Conservation (phyloP, 2,797 vertebrate genomes). For the Crenuchus spilurus region DNA sequence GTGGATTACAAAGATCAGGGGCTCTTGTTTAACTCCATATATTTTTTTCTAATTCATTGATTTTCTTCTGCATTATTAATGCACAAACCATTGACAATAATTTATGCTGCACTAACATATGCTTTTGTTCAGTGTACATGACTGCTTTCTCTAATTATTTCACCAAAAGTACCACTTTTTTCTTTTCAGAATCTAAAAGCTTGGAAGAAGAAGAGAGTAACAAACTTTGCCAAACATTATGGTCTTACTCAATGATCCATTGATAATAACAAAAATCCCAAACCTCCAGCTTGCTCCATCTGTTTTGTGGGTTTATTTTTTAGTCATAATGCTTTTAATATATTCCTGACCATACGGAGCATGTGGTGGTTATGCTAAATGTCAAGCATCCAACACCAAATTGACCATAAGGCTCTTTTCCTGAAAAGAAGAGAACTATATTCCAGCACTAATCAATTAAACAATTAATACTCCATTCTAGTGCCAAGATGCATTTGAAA, state of each 20-base stretch:
- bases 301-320: conserved; percentile 5
- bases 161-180: too few relatives aligned
- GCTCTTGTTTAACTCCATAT: background rate
- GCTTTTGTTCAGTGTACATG: background rate
- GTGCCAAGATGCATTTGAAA: background rate
- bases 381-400: background rate
- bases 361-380: background rate
- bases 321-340: background rate
- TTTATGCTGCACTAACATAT: too few relatives aligned
- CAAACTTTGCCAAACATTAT: background rate
- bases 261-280: background rate
- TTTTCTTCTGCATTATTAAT: background rate
- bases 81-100: too few relatives aligned
- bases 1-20: background rate
- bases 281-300: background rate
- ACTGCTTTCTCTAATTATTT: background rate
- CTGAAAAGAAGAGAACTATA: background rate
- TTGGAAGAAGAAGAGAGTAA: background rate
- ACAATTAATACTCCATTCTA: background rate
- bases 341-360: background rate
- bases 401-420: background rate
- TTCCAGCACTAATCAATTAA: background rate
- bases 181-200: too few relatives aligned
- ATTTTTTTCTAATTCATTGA: too few relatives aligned
- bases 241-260: background rate